Percentiles rank a stretch among this genome's conserved stretches.
Conservation (phyloP, 2,888 invertebrate genomes). For the Cordilura impudica region DNA sequence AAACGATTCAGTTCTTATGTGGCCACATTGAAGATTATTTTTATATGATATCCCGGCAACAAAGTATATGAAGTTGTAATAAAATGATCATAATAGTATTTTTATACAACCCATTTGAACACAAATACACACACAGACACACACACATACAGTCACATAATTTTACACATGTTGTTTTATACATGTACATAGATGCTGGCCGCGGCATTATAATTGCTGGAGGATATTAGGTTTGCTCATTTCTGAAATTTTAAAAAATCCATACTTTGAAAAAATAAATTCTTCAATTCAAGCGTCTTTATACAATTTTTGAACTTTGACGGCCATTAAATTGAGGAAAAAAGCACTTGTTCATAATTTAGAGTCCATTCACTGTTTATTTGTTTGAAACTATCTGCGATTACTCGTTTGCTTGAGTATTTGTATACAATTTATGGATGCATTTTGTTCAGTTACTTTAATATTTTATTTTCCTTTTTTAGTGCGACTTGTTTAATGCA, state of each 20-base stretch:
- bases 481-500: constrained; percentile 50
- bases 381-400: background rate
- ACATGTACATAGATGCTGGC: too few relatives aligned
- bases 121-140: constrained; percentile 10
- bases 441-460: constrained; percentile 31
- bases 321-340: too few relatives aligned
- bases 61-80: constrained; percentile 55
- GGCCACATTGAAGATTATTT: constrained; percentile 58
- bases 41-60: constrained; percentile 55
- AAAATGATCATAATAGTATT: constrained; percentile 51
- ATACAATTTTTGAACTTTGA: too few relatives aligned
- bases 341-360: too few relatives aligned
- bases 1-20: constrained; percentile 31
- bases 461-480: constrained; percentile 52
- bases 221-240: too few relatives aligned
- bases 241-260: too few relatives aligned
- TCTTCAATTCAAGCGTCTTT: too few relatives aligned
- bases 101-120: constrained; percentile 11
- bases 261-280: too few relatives aligned
- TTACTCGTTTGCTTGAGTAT: constrained; percentile 12
- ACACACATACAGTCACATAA: background rate
- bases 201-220: too few relatives aligned
- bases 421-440: background rate
- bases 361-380: too few relatives aligned
- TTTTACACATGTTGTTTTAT: background rate